Conservation (phyloP, 1,140 invertebrate species). For the Gonioctena quinquepunctata region DNA sequence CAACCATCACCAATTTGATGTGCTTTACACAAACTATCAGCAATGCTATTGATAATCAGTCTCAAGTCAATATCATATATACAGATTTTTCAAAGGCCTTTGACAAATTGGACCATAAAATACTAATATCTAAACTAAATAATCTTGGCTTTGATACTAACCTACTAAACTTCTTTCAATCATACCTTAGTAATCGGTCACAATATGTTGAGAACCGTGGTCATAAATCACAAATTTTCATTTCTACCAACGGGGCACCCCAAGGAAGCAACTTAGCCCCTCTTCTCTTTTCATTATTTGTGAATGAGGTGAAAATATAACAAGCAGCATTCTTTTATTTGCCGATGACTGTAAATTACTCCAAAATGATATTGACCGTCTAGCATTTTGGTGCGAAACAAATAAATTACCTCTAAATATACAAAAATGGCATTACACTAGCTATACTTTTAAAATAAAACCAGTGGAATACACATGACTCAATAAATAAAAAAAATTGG, state of each 20-base stretch:
- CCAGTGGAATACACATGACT: neutral
- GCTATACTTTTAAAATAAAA: neutral
- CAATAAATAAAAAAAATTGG: neutral
- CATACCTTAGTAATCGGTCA: neutral
- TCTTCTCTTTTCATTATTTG: neutral
- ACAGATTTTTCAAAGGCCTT: too few species aligned
- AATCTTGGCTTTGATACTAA: neutral
- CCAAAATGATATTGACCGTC: neutral
- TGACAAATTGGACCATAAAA: too few species aligned
- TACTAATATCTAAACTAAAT: too few species aligned
- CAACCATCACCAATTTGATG: too few species aligned
- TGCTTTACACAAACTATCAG: too few species aligned
- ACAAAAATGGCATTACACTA: neutral
- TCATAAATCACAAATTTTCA: neutral
- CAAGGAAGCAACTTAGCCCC: neutral
- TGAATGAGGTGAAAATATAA: neutral
- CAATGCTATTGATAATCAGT: too few species aligned
- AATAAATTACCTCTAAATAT: neutral
- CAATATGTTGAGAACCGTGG: neutral
- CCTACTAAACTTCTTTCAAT: neutral
- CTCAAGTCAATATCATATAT: too few species aligned
- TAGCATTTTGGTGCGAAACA: neutral
- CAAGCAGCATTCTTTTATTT: neutral
- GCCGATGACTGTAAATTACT: neutral
- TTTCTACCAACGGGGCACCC: neutral